Evolutionary conservation across 2,888 invertebrate genomes (phyloP), one percentile per base, ranked within the genome.

Genomic region (Polydrusus pterygomalis): DNA sequence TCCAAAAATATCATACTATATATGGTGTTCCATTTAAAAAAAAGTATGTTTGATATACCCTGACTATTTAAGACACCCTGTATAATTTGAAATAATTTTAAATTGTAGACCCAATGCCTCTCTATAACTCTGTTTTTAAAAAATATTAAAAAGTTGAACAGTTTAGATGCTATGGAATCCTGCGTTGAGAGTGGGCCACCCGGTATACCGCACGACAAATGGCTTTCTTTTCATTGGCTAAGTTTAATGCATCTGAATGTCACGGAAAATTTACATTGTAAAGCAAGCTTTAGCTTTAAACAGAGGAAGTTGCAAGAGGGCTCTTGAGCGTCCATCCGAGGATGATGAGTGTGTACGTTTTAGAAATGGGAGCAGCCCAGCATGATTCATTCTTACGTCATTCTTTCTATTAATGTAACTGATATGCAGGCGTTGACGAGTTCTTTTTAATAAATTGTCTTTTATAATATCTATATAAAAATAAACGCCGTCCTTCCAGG

Each of bases 311-410:
- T 64, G 43, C 30, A 25, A 54, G 54, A 63, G 71, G 51, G 34
- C 34, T 69, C 34, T 70, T 43, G 45, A 49, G 63, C 54, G 64
- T 38, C 69, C 69, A 69, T 74, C 68, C 74, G 74, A 69, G 47
- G 64, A 69, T 70, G 75, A 70, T 70, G 75, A 64, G 70, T 70
- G 25, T 63, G 58, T 34, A 9, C 10, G 34, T 34, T 34, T 1
- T 54, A 63, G 11, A 45, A 75, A 64, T 75, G 75, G 75, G 75
- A 75, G 70, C 75, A 75, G 70, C 74, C 74, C 47, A 25, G 58
- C 25, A 75, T 75, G 75, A 75, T 56, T 75, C 75, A 75, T 64
- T 74, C 58, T 64, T 70, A 51, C 70, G 63, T 75, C 70, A 75
- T 75, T 49, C 62, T 74, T 68, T 70, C 45, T 69, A 58, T 47